These are phyloP conservation scores for Montipora sp. DNA, from an alignment of 64 coral and sea anemone species.

Conservation along the genomic window DNA sequence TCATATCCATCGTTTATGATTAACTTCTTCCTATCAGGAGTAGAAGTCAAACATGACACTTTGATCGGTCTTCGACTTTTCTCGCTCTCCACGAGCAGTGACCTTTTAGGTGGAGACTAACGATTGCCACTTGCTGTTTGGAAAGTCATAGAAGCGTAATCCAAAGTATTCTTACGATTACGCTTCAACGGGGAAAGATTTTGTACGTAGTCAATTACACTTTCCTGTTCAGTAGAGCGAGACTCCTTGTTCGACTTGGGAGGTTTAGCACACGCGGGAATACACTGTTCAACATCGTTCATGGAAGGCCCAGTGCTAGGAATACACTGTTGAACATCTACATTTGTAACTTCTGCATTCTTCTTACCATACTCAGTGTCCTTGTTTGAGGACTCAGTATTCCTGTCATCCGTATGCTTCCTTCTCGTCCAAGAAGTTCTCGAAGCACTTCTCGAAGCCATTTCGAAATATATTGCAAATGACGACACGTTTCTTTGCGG, in stretches of 20 bases:
- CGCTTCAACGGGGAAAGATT: constrained; percentile 26
- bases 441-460: neutral
- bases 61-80: constrained; percentile 21
- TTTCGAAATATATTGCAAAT: neutral
- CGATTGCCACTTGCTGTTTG: constrained; percentile 30
- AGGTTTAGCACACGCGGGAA: constrained; percentile 20
- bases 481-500: too few species aligned
- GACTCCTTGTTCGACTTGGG: constrained; percentile 19
- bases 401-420: neutral
- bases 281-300: neutral
- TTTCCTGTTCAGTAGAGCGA: constrained; percentile 34
- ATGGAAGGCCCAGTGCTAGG: neutral
- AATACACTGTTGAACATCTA: neutral
- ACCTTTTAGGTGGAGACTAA: constrained; percentile 33
- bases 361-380: neutral
- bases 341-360: neutral
- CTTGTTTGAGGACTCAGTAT: neutral
- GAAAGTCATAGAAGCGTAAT: constrained; percentile 26
- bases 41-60: constrained; percentile 3
- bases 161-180: constrained; percentile 37
- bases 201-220: constrained; percentile 45
- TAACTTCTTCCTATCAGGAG: constrained; percentile 38
- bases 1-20: constrained; percentile 57
- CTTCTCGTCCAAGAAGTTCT: neutral
- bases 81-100: constrained; percentile 27